Evolutionary conservation across 2,113 vertebrate species (phyloP).

Genomic region (Nesogale talazaci): DNA sequence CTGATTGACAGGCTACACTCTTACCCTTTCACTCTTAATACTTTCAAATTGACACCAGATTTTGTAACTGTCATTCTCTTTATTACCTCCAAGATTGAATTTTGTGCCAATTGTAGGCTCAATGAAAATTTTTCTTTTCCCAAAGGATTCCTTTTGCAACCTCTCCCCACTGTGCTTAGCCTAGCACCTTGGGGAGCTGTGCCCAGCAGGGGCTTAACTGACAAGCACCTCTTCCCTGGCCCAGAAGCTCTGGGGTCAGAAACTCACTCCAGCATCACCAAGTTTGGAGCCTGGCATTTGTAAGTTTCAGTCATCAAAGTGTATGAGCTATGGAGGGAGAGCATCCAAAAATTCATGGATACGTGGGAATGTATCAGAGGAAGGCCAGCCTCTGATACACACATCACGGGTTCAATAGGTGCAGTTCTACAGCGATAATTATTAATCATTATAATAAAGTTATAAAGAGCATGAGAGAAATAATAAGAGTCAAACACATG

Average conservation of each 20-base stretch:
- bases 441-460: no score
- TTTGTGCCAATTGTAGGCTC: constrained; percentile 23
- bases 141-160: constrained; percentile 18
- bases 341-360: no score
- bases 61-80: no score
- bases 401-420: no score
- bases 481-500: no score
- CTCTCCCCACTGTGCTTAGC: not conserved
- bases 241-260: not conserved
- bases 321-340: not conserved
- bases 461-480: no score
- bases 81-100: not conserved
- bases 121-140: constrained; percentile 35
- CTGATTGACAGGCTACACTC: no score
- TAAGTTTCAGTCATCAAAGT: constrained; percentile 18
- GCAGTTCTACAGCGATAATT: no score
- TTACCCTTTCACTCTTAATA: no score
- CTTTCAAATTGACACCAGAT: no score
- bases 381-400: no score
- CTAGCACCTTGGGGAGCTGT: not conserved
- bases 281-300: not conserved
- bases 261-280: not conserved
- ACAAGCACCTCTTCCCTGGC: not conserved
- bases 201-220: not conserved
- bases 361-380: no score